A percentile compares a stretch with the other conserved stretches of the same genome.
Evolutionary conservation across 2,888 invertebrate species (phyloP).

Genomic region (Trilocha varians): DNA sequence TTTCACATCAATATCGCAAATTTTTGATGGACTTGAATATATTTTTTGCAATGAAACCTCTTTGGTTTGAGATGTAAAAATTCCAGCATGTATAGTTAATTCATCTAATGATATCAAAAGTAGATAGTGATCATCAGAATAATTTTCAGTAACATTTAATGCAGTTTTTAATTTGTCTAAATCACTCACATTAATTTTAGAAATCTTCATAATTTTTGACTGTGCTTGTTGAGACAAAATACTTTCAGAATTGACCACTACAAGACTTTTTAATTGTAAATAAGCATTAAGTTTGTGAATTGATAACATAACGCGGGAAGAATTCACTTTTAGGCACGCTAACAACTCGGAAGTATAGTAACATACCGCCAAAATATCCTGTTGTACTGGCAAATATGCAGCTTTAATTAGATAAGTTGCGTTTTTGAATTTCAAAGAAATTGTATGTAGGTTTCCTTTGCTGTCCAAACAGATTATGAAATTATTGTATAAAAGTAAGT

Average conservation of each 20-base stretch:
- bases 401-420: conserved; percentile 15
- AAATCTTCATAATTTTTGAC: conserved; percentile 22
- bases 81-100: conserved; percentile 28
- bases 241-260: too few relatives aligned
- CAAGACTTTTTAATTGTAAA: too few relatives aligned
- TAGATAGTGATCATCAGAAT: conserved; percentile 16
- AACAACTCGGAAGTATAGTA: too few relatives aligned
- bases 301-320: too few relatives aligned
- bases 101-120: conserved; percentile 36
- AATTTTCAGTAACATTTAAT: conserved; percentile 16
- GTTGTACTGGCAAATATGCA: conserved; percentile 31
- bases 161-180: conserved; percentile 17
- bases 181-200: conserved; percentile 15
- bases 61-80: conserved; percentile 24
- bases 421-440: conserved; percentile 43
- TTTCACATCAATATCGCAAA: conserved; percentile 30
- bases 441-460: conserved; percentile 33
- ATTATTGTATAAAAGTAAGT: conserved; percentile 31
- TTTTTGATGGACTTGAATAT: conserved; percentile 41
- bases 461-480: conserved; percentile 43
- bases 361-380: conserved; percentile 23
- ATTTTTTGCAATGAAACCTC: conserved; percentile 28
- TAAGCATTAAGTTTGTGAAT: too few relatives aligned
- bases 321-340: too few relatives aligned
- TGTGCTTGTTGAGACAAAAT: conserved; percentile 8